These are phyloP conservation scores for Didymodactylos carnosus DNA, from an alignment of 2,888 invertebrate species.

Conservation along the genomic window DNA sequence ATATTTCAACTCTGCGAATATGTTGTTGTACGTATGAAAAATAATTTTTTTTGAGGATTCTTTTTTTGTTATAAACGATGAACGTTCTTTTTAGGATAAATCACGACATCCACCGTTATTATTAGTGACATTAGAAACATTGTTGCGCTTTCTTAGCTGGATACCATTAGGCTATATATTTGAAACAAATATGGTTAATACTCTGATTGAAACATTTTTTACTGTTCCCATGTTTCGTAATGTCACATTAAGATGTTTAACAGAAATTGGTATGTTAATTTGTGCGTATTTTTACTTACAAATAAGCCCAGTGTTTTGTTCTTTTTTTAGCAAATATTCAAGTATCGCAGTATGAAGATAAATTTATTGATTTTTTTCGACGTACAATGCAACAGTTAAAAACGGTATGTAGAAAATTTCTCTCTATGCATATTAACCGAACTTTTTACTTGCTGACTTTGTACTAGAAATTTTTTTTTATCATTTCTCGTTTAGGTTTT, in stretches of 20 bases:
- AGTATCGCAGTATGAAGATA: constrained; percentile 63
- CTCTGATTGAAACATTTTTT: constrained; percentile 81
- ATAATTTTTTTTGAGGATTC: not conserved
- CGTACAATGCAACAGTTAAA: constrained; percentile 79
- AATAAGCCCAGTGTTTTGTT: not conserved
- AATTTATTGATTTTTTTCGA: constrained; percentile 68
- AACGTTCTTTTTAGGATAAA: constrained; percentile 54
- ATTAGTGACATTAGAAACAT: constrained; percentile 79
- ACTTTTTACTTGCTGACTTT: not conserved
- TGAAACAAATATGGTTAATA: constrained; percentile 84
- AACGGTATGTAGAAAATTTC: constrained; percentile 32
- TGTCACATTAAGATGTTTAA: constrained; percentile 87
- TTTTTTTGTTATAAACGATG: constrained; percentile 12
- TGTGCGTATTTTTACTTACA: not conserved
- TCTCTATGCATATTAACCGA: not conserved
- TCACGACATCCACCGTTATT: constrained; percentile 90
- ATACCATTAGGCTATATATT: constrained; percentile 99
- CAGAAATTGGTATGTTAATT: constrained; percentile 56
- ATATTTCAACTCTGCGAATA: constrained; percentile 93
- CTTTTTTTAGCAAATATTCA: constrained; percentile 51
- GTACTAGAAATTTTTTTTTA: no score
- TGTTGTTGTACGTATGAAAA: constrained; percentile 48
- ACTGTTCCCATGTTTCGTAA: constrained; percentile 93
- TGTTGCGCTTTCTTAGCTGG: constrained; percentile 91
- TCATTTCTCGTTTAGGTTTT: constrained; percentile 45